A percentile compares a stretch with the other conserved stretches of the same genome.
Conservation (phyloP, 2,797 vertebrate species). For the Liasis olivaceus region DNA sequence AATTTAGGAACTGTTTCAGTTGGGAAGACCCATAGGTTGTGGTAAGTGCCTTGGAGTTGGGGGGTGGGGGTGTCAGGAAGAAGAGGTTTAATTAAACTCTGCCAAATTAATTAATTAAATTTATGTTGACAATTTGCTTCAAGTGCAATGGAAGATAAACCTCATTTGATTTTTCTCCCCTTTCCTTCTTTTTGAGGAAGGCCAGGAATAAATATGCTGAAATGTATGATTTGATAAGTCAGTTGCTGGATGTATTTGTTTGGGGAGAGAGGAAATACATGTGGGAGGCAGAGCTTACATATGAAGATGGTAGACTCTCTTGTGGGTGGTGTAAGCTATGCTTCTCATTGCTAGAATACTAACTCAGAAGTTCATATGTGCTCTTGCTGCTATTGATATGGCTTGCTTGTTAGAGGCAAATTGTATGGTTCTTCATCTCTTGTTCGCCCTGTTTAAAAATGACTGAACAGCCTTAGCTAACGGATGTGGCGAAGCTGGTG, state of each 20-base stretch:
- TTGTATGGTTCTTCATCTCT: not conserved
- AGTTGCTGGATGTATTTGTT: not conserved
- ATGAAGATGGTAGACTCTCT: too few species aligned
- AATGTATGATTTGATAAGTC: not conserved
- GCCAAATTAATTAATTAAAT: not conserved
- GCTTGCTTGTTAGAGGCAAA: not conserved
- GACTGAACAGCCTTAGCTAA: not conserved
- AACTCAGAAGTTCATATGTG: not conserved
- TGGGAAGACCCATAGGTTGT: not conserved
- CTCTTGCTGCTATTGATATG: conserved; percentile 6
- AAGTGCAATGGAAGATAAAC: not conserved
- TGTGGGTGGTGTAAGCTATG: not conserved
- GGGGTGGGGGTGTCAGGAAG: rapidly evolving
- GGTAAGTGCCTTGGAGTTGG: not conserved
- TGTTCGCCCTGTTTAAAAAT: not conserved
- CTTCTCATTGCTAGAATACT: not conserved
- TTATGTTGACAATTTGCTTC: not conserved
- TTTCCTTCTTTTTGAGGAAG: not conserved
- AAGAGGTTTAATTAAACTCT: not conserved
- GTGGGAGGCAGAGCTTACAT: too few species aligned
- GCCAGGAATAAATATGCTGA: not conserved
- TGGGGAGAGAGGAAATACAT: not conserved
- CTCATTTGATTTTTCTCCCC: not conserved
- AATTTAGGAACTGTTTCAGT: conserved; percentile 27
- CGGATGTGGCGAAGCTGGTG: conserved; percentile 1